Percentiles rank a stretch among this genome's conserved stretches.
These are phyloP conservation scores for Leptogaster cylindrica DNA, from an alignment of 2,888 invertebrate genomes.

Conservation along the genomic window DNA sequence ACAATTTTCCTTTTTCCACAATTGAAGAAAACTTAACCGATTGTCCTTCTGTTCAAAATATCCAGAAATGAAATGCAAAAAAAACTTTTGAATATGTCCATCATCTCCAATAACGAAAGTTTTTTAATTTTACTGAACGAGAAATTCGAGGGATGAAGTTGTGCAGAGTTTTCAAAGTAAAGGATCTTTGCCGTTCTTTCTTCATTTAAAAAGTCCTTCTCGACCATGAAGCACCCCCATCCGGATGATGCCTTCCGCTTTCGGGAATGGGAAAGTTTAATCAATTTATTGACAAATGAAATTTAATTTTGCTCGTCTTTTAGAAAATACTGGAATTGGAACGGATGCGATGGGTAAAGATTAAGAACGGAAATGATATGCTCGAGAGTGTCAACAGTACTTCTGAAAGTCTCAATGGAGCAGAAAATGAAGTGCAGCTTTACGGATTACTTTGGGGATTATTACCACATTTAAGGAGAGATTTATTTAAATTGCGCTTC, in stretches of 20 bases:
- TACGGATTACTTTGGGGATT: background rate
- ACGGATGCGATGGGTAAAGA: background rate
- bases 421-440: slow-evolving; percentile 19
- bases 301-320: slow-evolving; percentile 39
- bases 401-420: slow-evolving; percentile 13
- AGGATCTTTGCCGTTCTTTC: slow-evolving; percentile 10
- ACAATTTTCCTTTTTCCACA: no score
- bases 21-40: no score
- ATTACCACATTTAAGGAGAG: background rate
- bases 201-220: slow-evolving; percentile 22
- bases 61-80: slow-evolving; percentile 30
- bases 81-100: slow-evolving; percentile 45
- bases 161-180: slow-evolving; percentile 34
- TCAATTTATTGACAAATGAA: slow-evolving; percentile 41
- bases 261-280: slow-evolving; percentile 20
- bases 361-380: background rate
- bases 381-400: background rate
- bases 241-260: background rate
- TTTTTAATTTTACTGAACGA: slow-evolving; percentile 46
- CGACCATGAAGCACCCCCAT: slow-evolving; percentile 9
- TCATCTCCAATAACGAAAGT: slow-evolving; percentile 47
- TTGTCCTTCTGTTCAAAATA: no score
- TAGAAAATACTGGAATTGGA: background rate
- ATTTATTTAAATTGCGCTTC: slow-evolving; percentile 11
- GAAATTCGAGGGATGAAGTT: slow-evolving; percentile 43